A percentile compares a stretch with the other conserved stretches of the same genome.
Evolutionary conservation across 2,113 vertebrate genomes (phyloP).

Genomic region (Hydrochoerus hydrochaeris): DNA sequence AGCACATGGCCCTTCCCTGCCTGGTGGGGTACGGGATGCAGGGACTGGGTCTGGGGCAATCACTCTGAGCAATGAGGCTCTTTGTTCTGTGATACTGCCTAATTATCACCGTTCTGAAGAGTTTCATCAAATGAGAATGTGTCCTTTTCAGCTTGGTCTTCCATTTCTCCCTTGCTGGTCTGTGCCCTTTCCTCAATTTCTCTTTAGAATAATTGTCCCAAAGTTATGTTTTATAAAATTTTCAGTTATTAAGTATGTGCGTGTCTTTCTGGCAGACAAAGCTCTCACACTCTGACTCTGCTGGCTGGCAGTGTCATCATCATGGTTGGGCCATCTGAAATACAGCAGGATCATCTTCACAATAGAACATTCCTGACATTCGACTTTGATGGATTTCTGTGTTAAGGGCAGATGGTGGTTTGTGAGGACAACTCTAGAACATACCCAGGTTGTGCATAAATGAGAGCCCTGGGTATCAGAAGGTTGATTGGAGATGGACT

Average conservation of each 20-base stretch:
- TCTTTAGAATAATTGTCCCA: constrained; percentile 13
- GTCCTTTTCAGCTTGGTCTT: constrained; percentile 1
- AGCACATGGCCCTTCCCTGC: rapidly evolving
- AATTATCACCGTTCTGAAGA: not conserved
- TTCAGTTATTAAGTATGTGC: not conserved
- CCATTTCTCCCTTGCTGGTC: constrained; percentile 39
- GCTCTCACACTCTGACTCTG: not conserved
- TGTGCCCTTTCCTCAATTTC: constrained; percentile 52
- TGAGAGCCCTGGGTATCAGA: not conserved
- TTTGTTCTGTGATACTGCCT: not conserved
- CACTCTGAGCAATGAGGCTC: not conserved
- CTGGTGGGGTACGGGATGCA: rapidly evolving
- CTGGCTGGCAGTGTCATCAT: rapidly evolving
- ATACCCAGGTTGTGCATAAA: too few species aligned
- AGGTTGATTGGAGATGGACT: not conserved
- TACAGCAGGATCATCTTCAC: not conserved
- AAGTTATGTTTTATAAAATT: constrained; percentile 4
- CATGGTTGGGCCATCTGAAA: not conserved
- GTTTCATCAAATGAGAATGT: not conserved
- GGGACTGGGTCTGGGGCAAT: rapidly evolving
- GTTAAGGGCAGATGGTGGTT: not conserved
- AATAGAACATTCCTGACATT: not conserved
- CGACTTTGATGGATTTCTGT: not conserved
- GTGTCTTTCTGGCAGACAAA: not conserved
- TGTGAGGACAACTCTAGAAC: not conserved